Evolutionary conservation across 2,113 vertebrate species (phyloP), one percentile per base, ranked within the genome.

Genomic region (Serranochromis macrocephalus): DNA sequence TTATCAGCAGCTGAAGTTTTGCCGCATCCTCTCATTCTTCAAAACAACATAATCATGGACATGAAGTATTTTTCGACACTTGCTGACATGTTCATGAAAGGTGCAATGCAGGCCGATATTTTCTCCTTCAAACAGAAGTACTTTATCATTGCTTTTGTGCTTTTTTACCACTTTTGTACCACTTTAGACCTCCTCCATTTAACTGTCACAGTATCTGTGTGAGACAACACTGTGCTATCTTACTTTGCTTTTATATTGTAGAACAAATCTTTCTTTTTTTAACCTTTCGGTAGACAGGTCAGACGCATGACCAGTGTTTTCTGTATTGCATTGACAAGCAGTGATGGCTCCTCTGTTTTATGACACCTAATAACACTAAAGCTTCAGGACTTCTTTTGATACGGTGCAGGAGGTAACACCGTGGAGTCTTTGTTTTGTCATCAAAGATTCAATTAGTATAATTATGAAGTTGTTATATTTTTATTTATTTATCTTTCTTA

Each of bases 241-340:
- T 6, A 19, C 5, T 49, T 31, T 31, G 26, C 14, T 4, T 78
- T 49, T 0, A 19, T 49, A 19, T 75, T 2, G 42, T 19, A 49
- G 71, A 75, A 49, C 24, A 31, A 75, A 75, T 12, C 24, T 19
- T 16, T 75, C 24, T 19, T 47, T 29, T 47, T 49, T 75, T 75
- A 47, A 75, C 42, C 71, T n/a, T 31, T 49, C 1, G 0, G 24
- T 49, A 12, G 42, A 31, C 16, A 0, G 26, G 40, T 45, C 21
- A 17, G 38, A 73, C 6, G 1, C 68, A 29, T 73, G 71, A 78
- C 24, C 16, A 12, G 10, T 19, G 26, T 78, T 7, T 49, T 31
- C 73, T 31, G 26, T 19, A 78, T 78, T 78, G 42, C 14, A 19
- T 4, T 78, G 45, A 31, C 16, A 49, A 78, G 71, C 73, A 78